Conservation (phyloP, 1,140 invertebrate species). For the Drosophila repletoides region DNA sequence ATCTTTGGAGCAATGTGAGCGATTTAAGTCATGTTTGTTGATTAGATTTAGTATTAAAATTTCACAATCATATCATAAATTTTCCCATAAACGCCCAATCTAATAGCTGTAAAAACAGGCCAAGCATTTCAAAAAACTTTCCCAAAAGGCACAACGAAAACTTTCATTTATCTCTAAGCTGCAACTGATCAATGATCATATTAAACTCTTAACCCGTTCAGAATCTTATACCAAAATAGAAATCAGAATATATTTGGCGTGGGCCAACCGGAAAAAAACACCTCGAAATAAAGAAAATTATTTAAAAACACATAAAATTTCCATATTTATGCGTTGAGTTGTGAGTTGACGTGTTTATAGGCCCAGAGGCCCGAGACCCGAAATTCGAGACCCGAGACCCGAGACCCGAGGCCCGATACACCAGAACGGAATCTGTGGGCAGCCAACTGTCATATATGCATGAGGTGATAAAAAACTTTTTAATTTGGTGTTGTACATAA, state of each 20-base stretch:
- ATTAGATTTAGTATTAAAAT: conserved; percentile 40
- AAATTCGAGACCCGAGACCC: background rate
- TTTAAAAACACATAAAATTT: conserved; percentile 75
- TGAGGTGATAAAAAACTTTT: conserved; percentile 73
- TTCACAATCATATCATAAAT: conserved; percentile 61
- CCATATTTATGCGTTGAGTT: conserved; percentile 67
- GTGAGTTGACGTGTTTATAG: conserved; percentile 68
- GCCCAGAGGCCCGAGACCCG: conserved; percentile 2
- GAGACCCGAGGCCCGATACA: too few species aligned
- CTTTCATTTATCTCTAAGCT: conserved; percentile 47
- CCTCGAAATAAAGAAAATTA: conserved; percentile 57
- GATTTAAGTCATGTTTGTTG: conserved; percentile 35
- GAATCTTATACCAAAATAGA: conserved; percentile 51
- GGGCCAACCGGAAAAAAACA: conserved; percentile 65
- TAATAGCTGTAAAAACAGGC: conserved; percentile 59
- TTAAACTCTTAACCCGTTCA: conserved; percentile 73
- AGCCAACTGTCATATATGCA: conserved; percentile 60
- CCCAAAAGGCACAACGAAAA: conserved; percentile 41
- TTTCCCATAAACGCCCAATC: conserved; percentile 71
- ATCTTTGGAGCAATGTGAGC: conserved; percentile 19
- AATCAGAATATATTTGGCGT: conserved; percentile 50
- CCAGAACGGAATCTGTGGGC: conserved; percentile 37
- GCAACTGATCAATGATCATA: conserved; percentile 64
- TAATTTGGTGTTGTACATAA: conserved; percentile 70
- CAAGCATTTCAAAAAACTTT: conserved; percentile 55